phyloP scores from a whole-genome alignment of 2,888 invertebrate species.

The Pecten maximus region DNA sequence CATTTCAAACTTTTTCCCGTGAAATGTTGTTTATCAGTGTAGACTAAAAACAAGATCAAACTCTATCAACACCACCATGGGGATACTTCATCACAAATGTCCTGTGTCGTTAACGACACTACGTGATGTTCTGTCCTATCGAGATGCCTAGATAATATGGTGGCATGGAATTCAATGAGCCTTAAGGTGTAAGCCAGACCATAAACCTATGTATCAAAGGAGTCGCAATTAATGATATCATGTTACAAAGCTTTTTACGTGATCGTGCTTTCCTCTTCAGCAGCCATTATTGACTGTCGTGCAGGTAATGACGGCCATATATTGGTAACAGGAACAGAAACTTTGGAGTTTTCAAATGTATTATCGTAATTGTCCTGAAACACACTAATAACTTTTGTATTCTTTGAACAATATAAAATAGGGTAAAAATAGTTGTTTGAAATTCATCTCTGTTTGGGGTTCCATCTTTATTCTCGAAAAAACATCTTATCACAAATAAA shows the following conservation, averaged over 20 bases:
- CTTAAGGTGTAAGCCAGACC: background rate
- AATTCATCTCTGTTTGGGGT: background rate
- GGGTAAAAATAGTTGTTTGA: background rate
- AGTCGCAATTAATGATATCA: background rate
- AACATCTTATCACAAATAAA: background rate
- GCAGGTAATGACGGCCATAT: background rate
- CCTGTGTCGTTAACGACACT: background rate
- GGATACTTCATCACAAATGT: background rate
- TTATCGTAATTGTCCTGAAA: slow-evolving; percentile 4
- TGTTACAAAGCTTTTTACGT: background rate
- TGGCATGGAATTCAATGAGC: slow-evolving; percentile 30
- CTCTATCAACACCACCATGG: background rate
- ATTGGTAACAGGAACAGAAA: background rate
- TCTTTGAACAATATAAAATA: background rate
- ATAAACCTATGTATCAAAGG: slow-evolving; percentile 16
- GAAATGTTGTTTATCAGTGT: background rate
- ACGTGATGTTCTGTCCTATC: background rate
- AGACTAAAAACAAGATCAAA: slow-evolving; percentile 22
- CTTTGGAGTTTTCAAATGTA: background rate
- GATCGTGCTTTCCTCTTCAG: background rate
- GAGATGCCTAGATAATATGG: background rate
- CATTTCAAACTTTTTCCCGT: background rate
- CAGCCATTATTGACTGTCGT: background rate
- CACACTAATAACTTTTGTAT: background rate
- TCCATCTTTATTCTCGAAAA: background rate